Percentiles rank a stretch among this genome's conserved stretches.
phyloP scores from a whole-genome alignment of 1,140 invertebrate genomes.

The Eubasilissa regina region DNA sequence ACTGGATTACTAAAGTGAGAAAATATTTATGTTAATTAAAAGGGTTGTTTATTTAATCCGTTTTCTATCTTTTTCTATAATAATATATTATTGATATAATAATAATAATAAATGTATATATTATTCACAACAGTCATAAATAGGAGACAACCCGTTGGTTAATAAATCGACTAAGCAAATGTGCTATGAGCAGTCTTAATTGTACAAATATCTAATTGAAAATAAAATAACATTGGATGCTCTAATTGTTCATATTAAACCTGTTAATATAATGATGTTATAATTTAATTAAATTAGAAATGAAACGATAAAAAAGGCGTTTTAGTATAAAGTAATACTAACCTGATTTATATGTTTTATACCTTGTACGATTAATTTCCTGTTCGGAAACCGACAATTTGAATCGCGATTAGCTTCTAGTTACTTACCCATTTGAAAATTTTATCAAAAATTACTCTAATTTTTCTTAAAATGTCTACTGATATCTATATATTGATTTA shows the following conservation, averaged over 20 bases:
- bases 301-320: background rate
- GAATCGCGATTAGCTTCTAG: background rate
- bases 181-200: background rate
- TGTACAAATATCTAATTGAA: slow-evolving; percentile 13
- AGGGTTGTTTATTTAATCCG: no score
- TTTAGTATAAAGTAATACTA: slow-evolving; percentile 25
- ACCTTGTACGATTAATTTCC: slow-evolving; percentile 27
- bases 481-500: no score
- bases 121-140: no score
- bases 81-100: no score
- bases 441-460: background rate
- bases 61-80: no score
- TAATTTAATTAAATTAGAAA: slow-evolving; percentile 28
- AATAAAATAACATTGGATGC: background rate
- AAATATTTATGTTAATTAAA: no score
- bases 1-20: no score
- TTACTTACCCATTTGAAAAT: slow-evolving; percentile 16
- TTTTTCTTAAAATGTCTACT: no score
- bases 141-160: no score
- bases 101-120: no score
- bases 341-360: slow-evolving; percentile 42
- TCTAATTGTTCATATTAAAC: slow-evolving; percentile 32
- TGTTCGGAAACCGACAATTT: slow-evolving; percentile 22
- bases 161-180: background rate
- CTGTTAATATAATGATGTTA: slow-evolving; percentile 23